A percentile compares a stretch with the other conserved stretches of the same genome.
Conservation (phyloP, 2,888 invertebrate genomes). For the Paralinhomoeus sp. region DNA sequence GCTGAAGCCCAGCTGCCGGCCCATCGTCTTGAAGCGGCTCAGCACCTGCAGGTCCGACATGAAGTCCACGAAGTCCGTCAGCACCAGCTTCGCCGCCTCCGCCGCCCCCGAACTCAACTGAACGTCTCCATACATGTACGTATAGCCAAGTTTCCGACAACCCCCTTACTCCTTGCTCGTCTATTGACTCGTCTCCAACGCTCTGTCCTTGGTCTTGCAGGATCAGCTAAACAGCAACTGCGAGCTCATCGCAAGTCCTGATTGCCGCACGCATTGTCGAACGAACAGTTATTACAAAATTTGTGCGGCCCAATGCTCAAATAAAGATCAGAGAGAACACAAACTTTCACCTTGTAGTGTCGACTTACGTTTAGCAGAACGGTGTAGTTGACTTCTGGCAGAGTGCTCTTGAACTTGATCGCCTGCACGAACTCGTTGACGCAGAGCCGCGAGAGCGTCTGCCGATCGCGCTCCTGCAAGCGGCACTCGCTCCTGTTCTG, state of each 20-base stretch:
- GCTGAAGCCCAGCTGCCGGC: conserved; percentile 10
- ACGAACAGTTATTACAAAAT: no score
- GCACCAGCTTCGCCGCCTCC: conserved; percentile 73
- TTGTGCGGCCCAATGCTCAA: no score
- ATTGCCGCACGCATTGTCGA: no score
- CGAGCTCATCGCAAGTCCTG: no score
- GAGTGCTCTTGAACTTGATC: conserved; percentile 70
- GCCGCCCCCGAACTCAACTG: conserved; percentile 51
- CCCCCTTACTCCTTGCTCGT: conserved; percentile 7
- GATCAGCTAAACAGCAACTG: conserved; percentile 27
- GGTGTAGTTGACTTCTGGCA: conserved; percentile 80
- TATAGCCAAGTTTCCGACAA: not conserved
- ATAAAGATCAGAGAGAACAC: no score
- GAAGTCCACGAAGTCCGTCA: conserved; percentile 77
- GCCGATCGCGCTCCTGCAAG: conserved; percentile 64
- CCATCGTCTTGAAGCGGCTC: conserved; percentile 53
- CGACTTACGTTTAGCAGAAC: conserved; percentile 50
- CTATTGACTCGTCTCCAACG: conserved; percentile 30
- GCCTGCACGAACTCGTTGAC: conserved; percentile 85
- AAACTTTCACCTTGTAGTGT: no score
- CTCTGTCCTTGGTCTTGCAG: conserved; percentile 60
- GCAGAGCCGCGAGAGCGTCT: conserved; percentile 65
- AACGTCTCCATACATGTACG: conserved; percentile 3
- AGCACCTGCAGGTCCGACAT: conserved; percentile 84
- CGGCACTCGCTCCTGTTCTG: no score